These are phyloP conservation scores for Protobothrops mucrosquamatus DNA, from an alignment of 2,113 vertebrate genomes.

Conservation along the genomic window DNA sequence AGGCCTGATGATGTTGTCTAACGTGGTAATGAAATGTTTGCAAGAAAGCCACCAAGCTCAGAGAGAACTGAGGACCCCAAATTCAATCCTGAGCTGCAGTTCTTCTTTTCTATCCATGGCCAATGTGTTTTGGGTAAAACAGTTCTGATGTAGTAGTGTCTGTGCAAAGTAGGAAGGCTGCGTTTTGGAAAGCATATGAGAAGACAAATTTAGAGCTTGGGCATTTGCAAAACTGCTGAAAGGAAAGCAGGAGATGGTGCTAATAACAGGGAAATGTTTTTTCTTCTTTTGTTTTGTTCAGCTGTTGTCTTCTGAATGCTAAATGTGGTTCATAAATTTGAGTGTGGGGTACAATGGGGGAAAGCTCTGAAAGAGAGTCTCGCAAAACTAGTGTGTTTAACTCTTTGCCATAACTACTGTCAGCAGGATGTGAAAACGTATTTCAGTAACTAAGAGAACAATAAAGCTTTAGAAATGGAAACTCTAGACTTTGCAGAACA, in stretches of 20 bases:
- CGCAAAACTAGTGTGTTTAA: neutral
- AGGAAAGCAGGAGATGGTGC: neutral
- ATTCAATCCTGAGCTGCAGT: neutral
- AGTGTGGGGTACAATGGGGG: neutral
- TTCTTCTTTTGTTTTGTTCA: neutral
- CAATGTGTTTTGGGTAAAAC: neutral
- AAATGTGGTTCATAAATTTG: neutral
- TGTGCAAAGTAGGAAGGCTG: neutral
- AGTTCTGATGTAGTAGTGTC: neutral
- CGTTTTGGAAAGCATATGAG: neutral
- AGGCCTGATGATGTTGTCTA: neutral
- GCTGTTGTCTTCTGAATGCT: neutral
- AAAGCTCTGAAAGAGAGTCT: neutral
- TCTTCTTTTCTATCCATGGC: neutral
- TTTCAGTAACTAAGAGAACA: neutral
- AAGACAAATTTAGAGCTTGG: neutral
- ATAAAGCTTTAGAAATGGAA: neutral
- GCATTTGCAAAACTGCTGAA: neutral
- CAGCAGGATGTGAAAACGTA: neutral
- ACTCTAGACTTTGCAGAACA: neutral
- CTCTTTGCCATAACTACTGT: neutral
- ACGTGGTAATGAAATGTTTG: neutral
- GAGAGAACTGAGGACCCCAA: neutral
- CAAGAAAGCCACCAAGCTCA: neutral
- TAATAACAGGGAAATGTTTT: neutral